Base-by-base conservation (phyloP, 2,797 vertebrate species). In the Rhabdomys pumilio region DNA sequence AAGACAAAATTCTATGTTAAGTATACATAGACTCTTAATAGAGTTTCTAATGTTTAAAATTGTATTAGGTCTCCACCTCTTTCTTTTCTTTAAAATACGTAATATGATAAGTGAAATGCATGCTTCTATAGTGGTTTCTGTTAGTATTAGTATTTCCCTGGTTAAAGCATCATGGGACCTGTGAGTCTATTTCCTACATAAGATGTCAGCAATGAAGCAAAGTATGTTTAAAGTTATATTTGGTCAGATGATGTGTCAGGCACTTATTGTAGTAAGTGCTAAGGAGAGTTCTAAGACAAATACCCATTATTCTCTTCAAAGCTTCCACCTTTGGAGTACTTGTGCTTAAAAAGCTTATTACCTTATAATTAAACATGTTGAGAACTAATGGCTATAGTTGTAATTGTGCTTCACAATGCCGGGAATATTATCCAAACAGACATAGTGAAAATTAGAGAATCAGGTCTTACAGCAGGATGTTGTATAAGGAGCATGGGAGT, bases 261-360 rank as follows among this genome's bases (percentile, higher is more conserved):
- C 1, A 84, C 9, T 57, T 44, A 41, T 90, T 90, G 4, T n/a
- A 76, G 65, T 90, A 90, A 76, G 34, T 95, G 20, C 20, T 87
- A 85, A 94, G 59, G 47, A 15, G 9, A 29, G 3, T 90, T 96
- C 24, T 63, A 73, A 95, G 79, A 61, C 19, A 90, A 95, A 92
- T 73, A 20, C 14, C 89, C 47, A 69, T 76, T 95, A 47, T 88
- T 93, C 11, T 88, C 47, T 85, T 93, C 9, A 90, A 55, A 91
- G 73, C 26, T 61, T 81, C 82, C 6, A 53, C 0, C 59, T 92
- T 72, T 89, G 80, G 17, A 26, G 24, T 65, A 84, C 72, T 91
- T 80, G 69, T 91, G 17, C 38, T 96, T 93, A n/a, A 89, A 85
- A 79, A 17, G 1, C 8, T 20, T 59, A 76, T 89, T 89, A n/a